Conservation (phyloP, 2,888 invertebrate species). For the Dolichomitus sp. region DNA sequence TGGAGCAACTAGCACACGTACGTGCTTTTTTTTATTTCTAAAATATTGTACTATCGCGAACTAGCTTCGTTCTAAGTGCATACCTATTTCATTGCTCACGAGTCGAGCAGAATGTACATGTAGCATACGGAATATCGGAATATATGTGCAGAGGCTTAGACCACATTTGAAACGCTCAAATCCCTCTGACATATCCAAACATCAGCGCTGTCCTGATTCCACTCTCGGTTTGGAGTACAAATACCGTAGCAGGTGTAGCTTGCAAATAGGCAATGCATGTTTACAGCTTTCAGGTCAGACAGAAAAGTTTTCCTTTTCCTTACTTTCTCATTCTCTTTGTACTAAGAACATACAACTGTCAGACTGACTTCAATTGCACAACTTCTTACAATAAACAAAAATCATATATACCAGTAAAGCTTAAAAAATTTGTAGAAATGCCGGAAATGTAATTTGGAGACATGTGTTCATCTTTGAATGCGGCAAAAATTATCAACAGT, state of each 20-base stretch:
- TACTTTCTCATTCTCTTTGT: too few relatives aligned
- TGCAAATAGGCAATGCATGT: conserved; percentile 18
- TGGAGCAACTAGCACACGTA: neutral
- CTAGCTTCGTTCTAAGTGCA: conserved; percentile 1
- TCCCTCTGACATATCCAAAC: conserved; percentile 38
- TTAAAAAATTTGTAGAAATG: too few relatives aligned
- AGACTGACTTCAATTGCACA: too few relatives aligned
- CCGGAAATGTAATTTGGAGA: too few relatives aligned
- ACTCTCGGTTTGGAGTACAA: conserved; percentile 44
- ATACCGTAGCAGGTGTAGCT: conserved; percentile 24
- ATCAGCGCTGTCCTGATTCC: conserved; percentile 40
- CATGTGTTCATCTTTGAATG: too few relatives aligned
- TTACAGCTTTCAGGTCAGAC: conserved; percentile 1
- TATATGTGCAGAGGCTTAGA: conserved; percentile 3
- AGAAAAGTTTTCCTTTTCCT: neutral
- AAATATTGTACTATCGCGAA: conserved; percentile 23
- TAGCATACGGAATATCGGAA: conserved; percentile 38
- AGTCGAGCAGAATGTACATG: neutral
- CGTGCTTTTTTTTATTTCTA: neutral
- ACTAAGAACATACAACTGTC: too few relatives aligned
- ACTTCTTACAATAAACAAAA: too few relatives aligned
- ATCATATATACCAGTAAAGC: too few relatives aligned
- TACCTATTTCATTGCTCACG: conserved; percentile 11
- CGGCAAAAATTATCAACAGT: neutral
- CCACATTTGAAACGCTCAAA: conserved; percentile 10